Percentiles rank a stretch among this genome's conserved stretches.
phyloP scores from a whole-genome alignment of 2,888 invertebrate species.

The Tipula unca region DNA sequence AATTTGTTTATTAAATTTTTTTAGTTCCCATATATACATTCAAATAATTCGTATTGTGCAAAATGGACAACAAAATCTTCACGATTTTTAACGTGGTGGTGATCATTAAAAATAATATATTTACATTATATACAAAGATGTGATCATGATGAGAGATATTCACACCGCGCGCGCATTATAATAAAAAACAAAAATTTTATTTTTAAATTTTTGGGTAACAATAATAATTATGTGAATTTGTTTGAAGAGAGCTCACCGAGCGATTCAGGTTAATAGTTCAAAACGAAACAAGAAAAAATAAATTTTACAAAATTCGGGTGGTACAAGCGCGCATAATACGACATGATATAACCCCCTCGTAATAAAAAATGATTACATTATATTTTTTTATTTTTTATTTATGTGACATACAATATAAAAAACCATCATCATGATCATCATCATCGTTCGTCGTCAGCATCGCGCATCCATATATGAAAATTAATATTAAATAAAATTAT shows the following conservation, averaged over 20 bases:
- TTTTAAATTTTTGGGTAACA: no score
- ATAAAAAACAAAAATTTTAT: no score
- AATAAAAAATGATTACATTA: not conserved
- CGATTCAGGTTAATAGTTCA: not conserved
- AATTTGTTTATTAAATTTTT: not conserved
- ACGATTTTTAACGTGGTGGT: no score
- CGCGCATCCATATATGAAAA: not conserved
- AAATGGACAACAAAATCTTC: not conserved
- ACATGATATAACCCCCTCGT: not conserved
- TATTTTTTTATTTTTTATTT: not conserved
- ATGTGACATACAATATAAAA: constrained; percentile 3
- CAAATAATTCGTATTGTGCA: not conserved
- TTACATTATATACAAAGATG: no score
- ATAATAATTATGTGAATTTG: no score
- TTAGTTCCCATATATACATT: not conserved
- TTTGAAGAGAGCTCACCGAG: no score
- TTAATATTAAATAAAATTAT: not conserved
- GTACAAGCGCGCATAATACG: not conserved
- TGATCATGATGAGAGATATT: no score
- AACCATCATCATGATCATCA: not conserved
- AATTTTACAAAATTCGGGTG: not conserved
- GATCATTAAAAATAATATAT: not conserved
- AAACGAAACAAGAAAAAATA: not conserved
- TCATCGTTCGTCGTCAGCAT: not conserved
- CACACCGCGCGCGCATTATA: not conserved